phyloP scores from a whole-genome alignment of 1,140 invertebrate species.

The Scylla paramamosain region DNA sequence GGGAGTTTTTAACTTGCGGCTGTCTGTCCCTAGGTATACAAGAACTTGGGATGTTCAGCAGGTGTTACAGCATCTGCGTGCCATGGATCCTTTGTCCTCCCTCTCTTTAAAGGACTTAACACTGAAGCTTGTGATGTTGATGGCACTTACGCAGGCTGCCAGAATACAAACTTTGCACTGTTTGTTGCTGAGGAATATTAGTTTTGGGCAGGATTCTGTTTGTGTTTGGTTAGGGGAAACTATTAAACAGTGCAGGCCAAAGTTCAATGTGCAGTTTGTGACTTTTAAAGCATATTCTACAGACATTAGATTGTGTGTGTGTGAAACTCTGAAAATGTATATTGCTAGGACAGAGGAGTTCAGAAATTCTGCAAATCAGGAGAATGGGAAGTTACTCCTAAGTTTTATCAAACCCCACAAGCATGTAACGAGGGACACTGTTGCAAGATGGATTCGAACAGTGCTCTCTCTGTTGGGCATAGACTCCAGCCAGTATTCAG shows the following conservation, averaged over 20 bases:
- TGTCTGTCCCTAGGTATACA: not conserved
- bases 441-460: slow-evolving; percentile 5
- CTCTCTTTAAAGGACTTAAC: slow-evolving; percentile 35
- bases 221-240: not conserved
- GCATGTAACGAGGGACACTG: not conserved
- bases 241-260: slow-evolving; percentile 25
- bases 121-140: not conserved
- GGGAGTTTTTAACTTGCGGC: slow-evolving; percentile 6
- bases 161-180: not conserved
- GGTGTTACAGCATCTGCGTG: not conserved
- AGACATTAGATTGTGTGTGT: not conserved
- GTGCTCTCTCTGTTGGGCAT: not conserved
- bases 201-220: not conserved
- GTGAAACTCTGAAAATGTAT: slow-evolving; percentile 26
- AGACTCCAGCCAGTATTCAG: not conserved
- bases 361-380: no score
- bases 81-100: not conserved
- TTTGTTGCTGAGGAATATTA: not conserved
- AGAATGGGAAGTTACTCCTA: not conserved
- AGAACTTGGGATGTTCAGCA: slow-evolving; percentile 28
- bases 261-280: not conserved
- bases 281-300: not conserved
- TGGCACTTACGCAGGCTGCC: slow-evolving; percentile 33
- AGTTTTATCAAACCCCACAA: slow-evolving; percentile 35
- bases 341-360: not conserved